phyloP scores from a whole-genome alignment of 2,797 vertebrate species.

The Mormyrus hasselquistii region DNA sequence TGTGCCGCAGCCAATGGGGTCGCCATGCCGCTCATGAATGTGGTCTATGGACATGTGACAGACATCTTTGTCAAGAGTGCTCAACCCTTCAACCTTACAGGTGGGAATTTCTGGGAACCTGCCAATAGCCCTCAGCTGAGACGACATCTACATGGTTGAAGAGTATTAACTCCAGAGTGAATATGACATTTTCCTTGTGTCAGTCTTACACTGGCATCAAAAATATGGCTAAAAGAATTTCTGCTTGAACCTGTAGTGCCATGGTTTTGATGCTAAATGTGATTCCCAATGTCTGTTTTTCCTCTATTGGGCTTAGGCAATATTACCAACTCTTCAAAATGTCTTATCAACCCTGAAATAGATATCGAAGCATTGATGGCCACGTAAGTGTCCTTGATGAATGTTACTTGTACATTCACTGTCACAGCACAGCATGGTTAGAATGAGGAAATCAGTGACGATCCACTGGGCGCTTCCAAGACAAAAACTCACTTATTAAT shows the following conservation, averaged over 20 bases:
- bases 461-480: neutral
- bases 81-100: constrained; percentile 23
- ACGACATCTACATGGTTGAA: neutral
- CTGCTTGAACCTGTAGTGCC: neutral
- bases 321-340: constrained; percentile 31
- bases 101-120: constrained; percentile 14
- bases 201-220: neutral
- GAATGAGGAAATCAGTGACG: neutral
- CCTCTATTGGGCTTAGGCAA: constrained; percentile 21
- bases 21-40: constrained; percentile 51
- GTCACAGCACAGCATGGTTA: neutral
- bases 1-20: constrained; percentile 49
- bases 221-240: neutral
- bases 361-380: constrained; percentile 59
- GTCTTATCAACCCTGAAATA: constrained; percentile 33
- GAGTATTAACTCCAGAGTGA: neutral
- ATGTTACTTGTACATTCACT: neutral
- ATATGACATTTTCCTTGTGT: neutral
- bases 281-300: neutral
- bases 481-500: neutral
- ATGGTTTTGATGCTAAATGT: neutral
- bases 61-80: constrained; percentile 56
- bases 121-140: neutral
- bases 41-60: constrained; percentile 63
- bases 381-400: constrained; percentile 38